Base-by-base conservation (phyloP, 37 sponge, comb jelly and placozoan genomes). In the Spongilla lacustris region DNA sequence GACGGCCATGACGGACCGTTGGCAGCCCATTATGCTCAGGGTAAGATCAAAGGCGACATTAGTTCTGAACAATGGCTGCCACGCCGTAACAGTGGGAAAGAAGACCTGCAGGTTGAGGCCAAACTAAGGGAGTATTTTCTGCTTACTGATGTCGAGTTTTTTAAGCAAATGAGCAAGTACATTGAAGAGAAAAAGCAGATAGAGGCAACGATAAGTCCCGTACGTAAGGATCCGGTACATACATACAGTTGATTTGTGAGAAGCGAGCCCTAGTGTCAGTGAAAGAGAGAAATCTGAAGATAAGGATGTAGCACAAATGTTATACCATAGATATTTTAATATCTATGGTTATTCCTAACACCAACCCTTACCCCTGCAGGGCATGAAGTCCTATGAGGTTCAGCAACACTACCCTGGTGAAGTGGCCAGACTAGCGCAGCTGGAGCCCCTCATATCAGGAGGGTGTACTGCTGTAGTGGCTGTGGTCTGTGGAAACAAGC, bases 1-100 rank as follows among this genome's bases (percentile, higher is more conserved):
- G 98, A 98, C 75, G 98, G 98, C 2, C 98, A 98, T 73, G 96
- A 98, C 85, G 98, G 98, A 0, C 29, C 78, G 17, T 31, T 86
- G 23, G 98, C 95, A 29, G 91, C 83, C 25, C 84, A 80, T 0
- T 94, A 89, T 38, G 92, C 88, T n/a, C n/a, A n/a, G n/a, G n/a
- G n/a, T n/a, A n/a, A n/a, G n/a, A n/a, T n/a, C n/a, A n/a, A n/a
- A n/a, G n/a, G 4, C 41, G 83, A 22, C 81, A 85, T 34, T 71
- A 91, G 50, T 35, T 94, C 48, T 2, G 21, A 33, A 66, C 66
- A 58, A 71, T 67, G 9, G 83, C 79, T 12, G 75, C 36, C 0
- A n/a, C 68, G 9, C 69, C 75, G 28, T n/a, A n/a, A n/a, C n/a
- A 30, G 21, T 28, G 21, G 25, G 4, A 0, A 33, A 23, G 50